These are phyloP conservation scores for Saguinus midas DNA, from an alignment of 2,113 vertebrate genomes.

Conservation along the genomic window DNA sequence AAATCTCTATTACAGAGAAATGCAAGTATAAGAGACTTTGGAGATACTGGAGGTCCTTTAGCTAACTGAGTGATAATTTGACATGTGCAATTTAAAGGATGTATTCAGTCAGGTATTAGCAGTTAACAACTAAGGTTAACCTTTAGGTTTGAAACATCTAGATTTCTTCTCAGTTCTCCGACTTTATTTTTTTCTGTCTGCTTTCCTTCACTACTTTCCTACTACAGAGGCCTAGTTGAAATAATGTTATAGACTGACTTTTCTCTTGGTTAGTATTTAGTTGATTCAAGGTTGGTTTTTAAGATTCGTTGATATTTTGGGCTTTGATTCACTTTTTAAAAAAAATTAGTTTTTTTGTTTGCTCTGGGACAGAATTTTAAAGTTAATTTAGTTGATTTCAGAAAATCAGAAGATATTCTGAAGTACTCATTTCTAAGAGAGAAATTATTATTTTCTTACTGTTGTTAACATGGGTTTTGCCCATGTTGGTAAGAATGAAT, in stretches of 20 bases:
- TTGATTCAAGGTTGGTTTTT: background rate
- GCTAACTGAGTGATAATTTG: background rate
- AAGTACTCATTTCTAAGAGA: background rate
- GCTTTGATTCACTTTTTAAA: background rate
- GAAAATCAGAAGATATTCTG: conserved; percentile 17
- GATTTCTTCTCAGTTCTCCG: background rate
- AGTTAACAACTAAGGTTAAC: background rate
- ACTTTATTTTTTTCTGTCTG: background rate
- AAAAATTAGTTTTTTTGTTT: background rate
- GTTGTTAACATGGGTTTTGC: background rate
- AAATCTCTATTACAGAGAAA: background rate
- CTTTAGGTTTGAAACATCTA: background rate
- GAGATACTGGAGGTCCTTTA: background rate
- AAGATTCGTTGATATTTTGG: background rate
- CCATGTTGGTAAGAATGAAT: background rate
- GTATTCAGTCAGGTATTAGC: background rate
- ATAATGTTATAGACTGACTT: background rate
- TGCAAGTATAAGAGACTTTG: background rate
- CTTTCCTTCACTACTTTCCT: background rate
- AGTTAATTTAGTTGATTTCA: conserved; percentile 26
- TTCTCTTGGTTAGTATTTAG: conserved; percentile 30
- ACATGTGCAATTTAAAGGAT: background rate
- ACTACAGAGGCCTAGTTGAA: background rate
- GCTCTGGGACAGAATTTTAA: background rate
- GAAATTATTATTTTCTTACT: background rate